A percentile compares a stretch with the other conserved stretches of the same genome.
phyloP scores from a whole-genome alignment of 2,113 vertebrate genomes.

The Centropus bengalensis region DNA sequence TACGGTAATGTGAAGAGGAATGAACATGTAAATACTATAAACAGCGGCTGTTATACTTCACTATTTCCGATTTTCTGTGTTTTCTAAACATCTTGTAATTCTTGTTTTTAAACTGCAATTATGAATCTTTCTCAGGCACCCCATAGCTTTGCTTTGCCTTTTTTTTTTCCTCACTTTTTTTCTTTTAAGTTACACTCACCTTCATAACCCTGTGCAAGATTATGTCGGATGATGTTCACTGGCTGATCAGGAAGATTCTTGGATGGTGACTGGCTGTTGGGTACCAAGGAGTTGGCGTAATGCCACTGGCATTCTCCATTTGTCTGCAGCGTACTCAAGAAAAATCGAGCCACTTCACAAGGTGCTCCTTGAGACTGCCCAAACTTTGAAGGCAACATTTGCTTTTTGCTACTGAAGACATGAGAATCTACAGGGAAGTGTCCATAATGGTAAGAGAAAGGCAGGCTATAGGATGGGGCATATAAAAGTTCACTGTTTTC shows the following conservation, averaged over 20 bases:
- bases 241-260: conserved; percentile 74
- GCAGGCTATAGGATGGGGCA: conserved; percentile 77
- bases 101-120: background rate
- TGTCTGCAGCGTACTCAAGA: conserved; percentile 81
- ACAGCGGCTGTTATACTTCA: background rate
- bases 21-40: background rate
- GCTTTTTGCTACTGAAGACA: conserved; percentile 79
- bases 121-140: background rate
- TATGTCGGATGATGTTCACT: conserved; percentile 68
- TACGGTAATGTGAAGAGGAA: background rate
- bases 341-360: conserved; percentile 80
- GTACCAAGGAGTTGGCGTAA: conserved; percentile 75
- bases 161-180: background rate
- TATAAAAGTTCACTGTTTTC: conserved; percentile 81
- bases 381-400: conserved; percentile 73
- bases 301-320: conserved; percentile 85
- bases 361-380: conserved; percentile 78
- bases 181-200: conserved; percentile 73
- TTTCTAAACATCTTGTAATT: background rate
- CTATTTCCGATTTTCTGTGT: background rate
- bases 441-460: conserved; percentile 84
- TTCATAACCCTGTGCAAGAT: conserved; percentile 77
- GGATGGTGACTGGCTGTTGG: conserved; percentile 66
- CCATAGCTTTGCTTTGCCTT: background rate
- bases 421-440: conserved; percentile 79